Conservation (phyloP, 1,140 invertebrate species). For the Rhyacophila brunnea region DNA sequence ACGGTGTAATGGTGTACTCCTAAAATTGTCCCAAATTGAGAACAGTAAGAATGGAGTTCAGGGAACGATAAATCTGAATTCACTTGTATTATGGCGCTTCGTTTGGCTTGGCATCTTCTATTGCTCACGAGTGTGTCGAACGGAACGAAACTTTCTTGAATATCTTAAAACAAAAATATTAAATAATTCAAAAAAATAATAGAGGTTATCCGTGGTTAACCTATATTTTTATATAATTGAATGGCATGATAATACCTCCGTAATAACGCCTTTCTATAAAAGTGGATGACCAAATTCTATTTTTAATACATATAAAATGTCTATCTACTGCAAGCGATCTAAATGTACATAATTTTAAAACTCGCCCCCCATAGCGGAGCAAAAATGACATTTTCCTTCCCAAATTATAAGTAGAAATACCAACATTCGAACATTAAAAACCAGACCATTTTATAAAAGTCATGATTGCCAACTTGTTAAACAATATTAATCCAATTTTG, state of each 20-base stretch:
- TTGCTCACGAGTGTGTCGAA: conserved; percentile 47
- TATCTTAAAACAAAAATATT: conserved; percentile 46
- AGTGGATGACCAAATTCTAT: neutral
- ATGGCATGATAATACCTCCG: neutral
- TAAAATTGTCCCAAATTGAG: conserved; percentile 57
- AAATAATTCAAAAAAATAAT: conserved; percentile 41
- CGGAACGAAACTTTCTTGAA: conserved; percentile 41
- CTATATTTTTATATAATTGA: neutral
- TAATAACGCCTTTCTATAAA: neutral
- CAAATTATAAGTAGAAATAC: too few relatives aligned
- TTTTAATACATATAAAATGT: neutral
- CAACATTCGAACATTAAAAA: too few relatives aligned
- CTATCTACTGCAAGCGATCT: neutral
- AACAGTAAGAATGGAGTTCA: conserved; percentile 65
- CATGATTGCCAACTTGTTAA: too few relatives aligned
- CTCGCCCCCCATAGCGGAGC: conserved; percentile 15
- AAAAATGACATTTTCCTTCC: conserved; percentile 19
- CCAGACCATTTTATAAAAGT: too few relatives aligned
- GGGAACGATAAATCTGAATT: conserved; percentile 60
- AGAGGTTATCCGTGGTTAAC: too few relatives aligned
- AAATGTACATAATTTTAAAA: conserved; percentile 9
- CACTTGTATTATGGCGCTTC: conserved; percentile 63
- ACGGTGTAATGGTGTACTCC: conserved; percentile 63
- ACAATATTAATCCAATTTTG: too few relatives aligned
- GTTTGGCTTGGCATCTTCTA: conserved; percentile 57